phyloP scores from a whole-genome alignment of 2,888 invertebrate genomes.

The Patella pellucida region DNA sequence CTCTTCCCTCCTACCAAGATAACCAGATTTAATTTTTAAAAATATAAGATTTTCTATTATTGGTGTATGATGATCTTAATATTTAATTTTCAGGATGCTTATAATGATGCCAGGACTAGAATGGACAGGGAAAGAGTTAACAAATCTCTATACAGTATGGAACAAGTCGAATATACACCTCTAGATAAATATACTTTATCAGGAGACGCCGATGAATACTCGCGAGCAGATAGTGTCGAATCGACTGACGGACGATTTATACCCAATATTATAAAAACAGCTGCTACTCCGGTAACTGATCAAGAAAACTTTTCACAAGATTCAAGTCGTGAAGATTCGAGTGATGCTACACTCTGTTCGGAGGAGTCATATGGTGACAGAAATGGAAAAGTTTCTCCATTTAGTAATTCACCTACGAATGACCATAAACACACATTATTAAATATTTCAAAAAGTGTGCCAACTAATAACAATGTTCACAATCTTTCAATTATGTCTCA shows the following conservation, averaged over 20 bases:
- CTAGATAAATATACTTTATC: neutral
- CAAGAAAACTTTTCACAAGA: neutral
- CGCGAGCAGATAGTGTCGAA: conserved; percentile 38
- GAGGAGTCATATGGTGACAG: neutral
- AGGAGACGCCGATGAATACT: neutral
- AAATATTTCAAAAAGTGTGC: neutral
- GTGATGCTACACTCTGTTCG: neutral
- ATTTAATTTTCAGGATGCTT: conserved; percentile 34
- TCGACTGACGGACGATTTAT: conserved; percentile 39
- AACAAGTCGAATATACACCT: conserved; percentile 31
- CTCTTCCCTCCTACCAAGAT: too few relatives aligned
- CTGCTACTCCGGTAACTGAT: neutral
- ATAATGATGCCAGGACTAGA: conserved; percentile 40
- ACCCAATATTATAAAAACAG: conserved; percentile 30
- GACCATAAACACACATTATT: neutral
- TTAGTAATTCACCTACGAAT: neutral
- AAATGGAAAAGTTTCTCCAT: neutral
- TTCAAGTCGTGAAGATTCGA: neutral
- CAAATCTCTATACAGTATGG: conserved; percentile 39
- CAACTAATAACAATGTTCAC: neutral
- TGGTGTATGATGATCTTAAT: too few relatives aligned
- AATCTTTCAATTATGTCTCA: neutral
- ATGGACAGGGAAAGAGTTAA: conserved; percentile 33
- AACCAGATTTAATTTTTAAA: too few relatives aligned
- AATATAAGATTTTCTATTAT: too few relatives aligned